phyloP scores from a whole-genome alignment of 64 coral and sea anemone genomes.

The Pocillopora verrucosa region DNA sequence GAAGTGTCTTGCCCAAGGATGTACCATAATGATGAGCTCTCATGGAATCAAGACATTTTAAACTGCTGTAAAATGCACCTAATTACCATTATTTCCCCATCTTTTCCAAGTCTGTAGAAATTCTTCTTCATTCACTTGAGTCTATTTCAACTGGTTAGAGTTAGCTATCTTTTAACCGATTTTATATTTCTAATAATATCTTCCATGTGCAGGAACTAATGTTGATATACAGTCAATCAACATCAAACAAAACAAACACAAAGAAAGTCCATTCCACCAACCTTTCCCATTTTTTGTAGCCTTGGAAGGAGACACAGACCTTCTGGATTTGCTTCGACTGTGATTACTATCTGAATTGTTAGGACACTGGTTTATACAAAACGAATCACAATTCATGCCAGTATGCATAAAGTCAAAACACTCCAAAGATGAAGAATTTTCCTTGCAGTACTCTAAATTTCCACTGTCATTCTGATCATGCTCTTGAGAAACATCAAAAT shows the following conservation, averaged over 20 bases:
- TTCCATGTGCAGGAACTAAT: background rate
- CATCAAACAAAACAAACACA: background rate
- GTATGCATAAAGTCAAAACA: conserved; percentile 55
- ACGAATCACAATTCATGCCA: background rate
- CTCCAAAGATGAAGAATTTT: conserved; percentile 49
- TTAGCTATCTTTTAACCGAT: too few relatives aligned
- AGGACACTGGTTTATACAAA: conserved; percentile 13
- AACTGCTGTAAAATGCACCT: too few relatives aligned
- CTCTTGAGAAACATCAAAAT: background rate
- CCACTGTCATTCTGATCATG: background rate
- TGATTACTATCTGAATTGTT: conserved; percentile 12
- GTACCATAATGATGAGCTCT: too few relatives aligned
- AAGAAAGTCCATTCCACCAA: background rate
- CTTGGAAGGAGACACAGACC: conserved; percentile 20
- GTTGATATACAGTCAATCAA: background rate
- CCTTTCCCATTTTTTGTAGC: conserved; percentile 18
- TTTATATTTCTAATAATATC: too few relatives aligned
- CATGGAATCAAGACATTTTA: too few relatives aligned
- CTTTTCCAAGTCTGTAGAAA: too few relatives aligned
- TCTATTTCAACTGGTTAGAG: too few relatives aligned
- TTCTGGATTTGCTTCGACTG: background rate
- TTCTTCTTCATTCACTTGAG: too few relatives aligned
- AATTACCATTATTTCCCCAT: too few relatives aligned
- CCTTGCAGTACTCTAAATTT: conserved; percentile 5
- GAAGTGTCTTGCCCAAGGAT: too few relatives aligned